Evolutionary conservation across 2,797 vertebrate genomes (phyloP).

Genomic region (Rousettus madagascariensis): DNA sequence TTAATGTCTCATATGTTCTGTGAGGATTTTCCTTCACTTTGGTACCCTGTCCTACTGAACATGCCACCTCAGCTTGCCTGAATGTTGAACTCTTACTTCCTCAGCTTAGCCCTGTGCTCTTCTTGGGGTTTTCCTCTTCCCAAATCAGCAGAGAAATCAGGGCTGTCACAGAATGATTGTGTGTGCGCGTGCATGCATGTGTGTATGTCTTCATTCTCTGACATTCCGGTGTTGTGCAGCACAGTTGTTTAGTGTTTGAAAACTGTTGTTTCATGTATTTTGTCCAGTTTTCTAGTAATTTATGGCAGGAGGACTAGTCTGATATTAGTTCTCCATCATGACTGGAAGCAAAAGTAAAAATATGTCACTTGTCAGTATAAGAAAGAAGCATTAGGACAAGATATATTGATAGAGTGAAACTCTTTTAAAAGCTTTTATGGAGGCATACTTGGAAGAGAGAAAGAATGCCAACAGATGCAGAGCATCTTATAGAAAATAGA

Average conservation of each 20-base stretch:
- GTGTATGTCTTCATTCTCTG: not conserved
- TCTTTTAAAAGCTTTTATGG: not conserved
- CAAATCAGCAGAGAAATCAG: not conserved
- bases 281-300: not conserved
- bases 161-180: not conserved
- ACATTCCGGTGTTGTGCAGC: not conserved
- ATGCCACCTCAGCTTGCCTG: not conserved
- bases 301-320: not conserved
- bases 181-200: not conserved
- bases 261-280: not conserved
- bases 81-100: not conserved
- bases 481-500: not conserved
- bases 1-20: not conserved
- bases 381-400: not conserved
- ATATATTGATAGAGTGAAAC: not conserved
- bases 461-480: not conserved
- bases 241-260: not conserved
- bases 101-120: not conserved
- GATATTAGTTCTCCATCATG: not conserved
- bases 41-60: too few relatives aligned
- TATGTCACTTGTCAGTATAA: not conserved
- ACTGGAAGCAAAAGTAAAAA: not conserved
- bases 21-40: not conserved
- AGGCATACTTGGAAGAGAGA: not conserved
- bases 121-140: not conserved